Conservation (phyloP, 2,888 invertebrate species). For the Teinopalpus imperialis region DNA sequence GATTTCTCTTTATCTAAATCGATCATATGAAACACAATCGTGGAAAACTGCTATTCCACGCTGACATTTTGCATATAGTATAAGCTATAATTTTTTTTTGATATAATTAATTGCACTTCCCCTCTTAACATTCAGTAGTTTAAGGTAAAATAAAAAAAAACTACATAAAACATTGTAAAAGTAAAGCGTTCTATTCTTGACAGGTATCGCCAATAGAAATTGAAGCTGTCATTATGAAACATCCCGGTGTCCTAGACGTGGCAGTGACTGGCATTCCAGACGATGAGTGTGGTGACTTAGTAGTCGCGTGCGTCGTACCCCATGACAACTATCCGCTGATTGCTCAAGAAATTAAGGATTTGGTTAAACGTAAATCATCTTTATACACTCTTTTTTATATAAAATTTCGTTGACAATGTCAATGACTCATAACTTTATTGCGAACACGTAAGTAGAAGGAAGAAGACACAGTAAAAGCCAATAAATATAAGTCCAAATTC, state of each 20-base stretch:
- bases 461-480: too few species aligned
- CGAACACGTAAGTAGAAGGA: background rate
- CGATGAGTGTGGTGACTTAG: conserved; percentile 47
- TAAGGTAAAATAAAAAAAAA: too few species aligned
- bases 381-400: background rate
- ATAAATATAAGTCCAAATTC: too few species aligned
- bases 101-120: too few species aligned
- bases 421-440: background rate
- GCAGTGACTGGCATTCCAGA: conserved; percentile 51
- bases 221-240: conserved; percentile 41
- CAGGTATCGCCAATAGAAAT: conserved; percentile 52
- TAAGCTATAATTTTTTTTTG: too few species aligned
- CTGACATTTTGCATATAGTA: too few species aligned
- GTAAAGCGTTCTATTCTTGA: too few species aligned
- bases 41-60: too few species aligned
- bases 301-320: conserved; percentile 49
- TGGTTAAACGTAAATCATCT: conserved; percentile 46
- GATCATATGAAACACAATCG: too few species aligned
- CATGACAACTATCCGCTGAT: conserved; percentile 35
- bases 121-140: too few species aligned
- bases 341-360: conserved; percentile 51
- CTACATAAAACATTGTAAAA: too few species aligned
- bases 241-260: conserved; percentile 51
- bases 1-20: too few species aligned
- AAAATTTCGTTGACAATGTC: background rate